Conservation (phyloP, 1,140 invertebrate genomes). For the Trichoplusia ni region DNA sequence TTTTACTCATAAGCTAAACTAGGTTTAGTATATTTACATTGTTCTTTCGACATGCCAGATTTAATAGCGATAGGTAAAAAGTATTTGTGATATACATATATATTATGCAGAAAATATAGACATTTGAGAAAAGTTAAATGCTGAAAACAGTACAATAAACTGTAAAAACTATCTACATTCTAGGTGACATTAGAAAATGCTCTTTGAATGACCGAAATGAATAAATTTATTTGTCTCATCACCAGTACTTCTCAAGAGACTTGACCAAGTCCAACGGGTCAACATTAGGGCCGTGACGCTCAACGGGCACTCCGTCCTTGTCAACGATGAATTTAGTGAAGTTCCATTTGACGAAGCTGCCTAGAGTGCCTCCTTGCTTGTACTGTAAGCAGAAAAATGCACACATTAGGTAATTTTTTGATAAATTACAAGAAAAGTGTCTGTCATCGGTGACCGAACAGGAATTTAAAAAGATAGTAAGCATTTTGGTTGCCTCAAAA, state of each 20-base stretch:
- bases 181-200: no score
- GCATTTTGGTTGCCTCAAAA: no score
- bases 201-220: neutral
- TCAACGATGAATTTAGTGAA: conserved; percentile 98
- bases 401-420: neutral
- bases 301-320: conserved; percentile 92
- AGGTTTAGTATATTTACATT: neutral
- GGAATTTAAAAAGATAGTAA: no score
- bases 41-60: conserved; percentile 15
- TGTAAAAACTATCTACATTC: neutral
- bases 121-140: conserved; percentile 1
- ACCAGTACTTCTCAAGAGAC: conserved; percentile 87
- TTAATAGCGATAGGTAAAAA: neutral
- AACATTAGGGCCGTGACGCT: conserved; percentile 90
- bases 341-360: conserved; percentile 96
- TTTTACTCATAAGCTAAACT: neutral
- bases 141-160: neutral
- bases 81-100: neutral
- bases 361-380: conserved; percentile 89
- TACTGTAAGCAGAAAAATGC: conserved; percentile 61
- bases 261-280: conserved; percentile 88
- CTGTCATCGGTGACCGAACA: no score
- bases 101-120: neutral
- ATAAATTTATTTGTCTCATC: conserved; percentile 34
- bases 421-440: no score